phyloP scores from a whole-genome alignment of 2,797 vertebrate genomes.

The Vireo griseus region DNA sequence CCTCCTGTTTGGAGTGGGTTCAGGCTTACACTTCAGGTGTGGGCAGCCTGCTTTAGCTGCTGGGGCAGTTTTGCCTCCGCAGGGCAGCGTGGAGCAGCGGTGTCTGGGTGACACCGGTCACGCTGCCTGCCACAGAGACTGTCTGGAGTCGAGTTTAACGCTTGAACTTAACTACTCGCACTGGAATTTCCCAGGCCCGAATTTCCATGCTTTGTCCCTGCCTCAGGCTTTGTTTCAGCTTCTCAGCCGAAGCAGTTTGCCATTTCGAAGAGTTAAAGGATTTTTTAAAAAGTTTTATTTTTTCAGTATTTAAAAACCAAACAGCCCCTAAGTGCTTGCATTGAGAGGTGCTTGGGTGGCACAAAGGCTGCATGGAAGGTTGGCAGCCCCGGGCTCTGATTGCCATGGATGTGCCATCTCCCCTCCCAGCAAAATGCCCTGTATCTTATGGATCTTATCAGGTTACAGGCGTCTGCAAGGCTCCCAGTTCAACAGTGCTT shows the following conservation, averaged over 20 bases:
- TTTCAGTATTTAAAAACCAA: not conserved
- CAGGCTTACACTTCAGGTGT: not conserved
- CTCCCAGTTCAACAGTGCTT: not conserved
- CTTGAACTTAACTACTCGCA: not conserved
- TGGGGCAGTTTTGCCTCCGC: not conserved
- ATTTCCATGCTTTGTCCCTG: not conserved
- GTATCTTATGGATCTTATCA: not conserved
- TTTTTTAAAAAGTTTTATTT: not conserved
- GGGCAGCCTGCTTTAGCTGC: not conserved
- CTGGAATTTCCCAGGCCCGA: slow-evolving; percentile 3
- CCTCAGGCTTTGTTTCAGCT: not conserved
- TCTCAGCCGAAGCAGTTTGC: not conserved
- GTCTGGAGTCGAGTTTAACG: not conserved
- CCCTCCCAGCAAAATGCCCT: not conserved
- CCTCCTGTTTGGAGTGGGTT: not conserved
- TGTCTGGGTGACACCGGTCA: not conserved
- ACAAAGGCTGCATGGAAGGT: not conserved
- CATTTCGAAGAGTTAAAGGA: not conserved
- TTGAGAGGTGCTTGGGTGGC: not conserved
- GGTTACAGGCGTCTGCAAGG: not conserved
- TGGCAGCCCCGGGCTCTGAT: not conserved
- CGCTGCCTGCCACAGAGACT: not conserved
- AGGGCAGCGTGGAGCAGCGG: not conserved
- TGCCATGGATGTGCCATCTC: not conserved
- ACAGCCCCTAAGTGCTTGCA: not conserved